Base-by-base conservation (phyloP, 2,797 vertebrate species). In the Mionectes olivaceus region DNA sequence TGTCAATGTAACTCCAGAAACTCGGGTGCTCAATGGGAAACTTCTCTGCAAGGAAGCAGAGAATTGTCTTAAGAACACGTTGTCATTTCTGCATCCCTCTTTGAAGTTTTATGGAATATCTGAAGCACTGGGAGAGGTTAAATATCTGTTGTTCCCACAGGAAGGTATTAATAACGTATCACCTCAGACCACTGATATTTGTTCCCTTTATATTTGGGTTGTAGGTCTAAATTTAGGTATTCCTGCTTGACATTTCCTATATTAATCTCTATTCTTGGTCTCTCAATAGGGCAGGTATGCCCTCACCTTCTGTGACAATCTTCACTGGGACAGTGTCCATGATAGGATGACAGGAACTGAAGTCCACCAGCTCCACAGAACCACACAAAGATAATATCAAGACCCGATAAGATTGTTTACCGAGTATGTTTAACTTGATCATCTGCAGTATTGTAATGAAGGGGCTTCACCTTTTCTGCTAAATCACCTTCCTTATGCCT, bases 301-400 rank as follows among this genome's bases (percentile, higher is more conserved):
- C 27, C 15, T 68, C 6, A 22, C 2, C 5, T 67, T 23, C 35
- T 55, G 16, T 37, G 33, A 43, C 18, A 52, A 5, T 39, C 12
- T 3, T 75, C 33, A 32, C 16, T 44, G 18, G 19, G 9, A 13
- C 39, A 33, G 10, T 39, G 15, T 24, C 41, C 23, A 27, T 4
- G 1, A n/a, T 35, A 47, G 5, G 6, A 39, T n/a, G 23, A 35
- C 8, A 32, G 19, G 32, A 68, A 15, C 5, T 53, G 33, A 84
- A 44, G 30, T 56, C 37, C 49, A 35, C 10, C 32, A n/a, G 24
- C 30, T 70, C 24, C 22, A 43, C 0, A 0, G 53, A 68, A 25
- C 4, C 13, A 30, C 4, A 3, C 4, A 53, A 70, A 67, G 13
- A 7, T 30, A 55, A 55, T 53, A 77, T 43, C 8, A 39, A 24